phyloP scores from a whole-genome alignment of 2,113 vertebrate genomes.

The Crypturellus undulatus region DNA sequence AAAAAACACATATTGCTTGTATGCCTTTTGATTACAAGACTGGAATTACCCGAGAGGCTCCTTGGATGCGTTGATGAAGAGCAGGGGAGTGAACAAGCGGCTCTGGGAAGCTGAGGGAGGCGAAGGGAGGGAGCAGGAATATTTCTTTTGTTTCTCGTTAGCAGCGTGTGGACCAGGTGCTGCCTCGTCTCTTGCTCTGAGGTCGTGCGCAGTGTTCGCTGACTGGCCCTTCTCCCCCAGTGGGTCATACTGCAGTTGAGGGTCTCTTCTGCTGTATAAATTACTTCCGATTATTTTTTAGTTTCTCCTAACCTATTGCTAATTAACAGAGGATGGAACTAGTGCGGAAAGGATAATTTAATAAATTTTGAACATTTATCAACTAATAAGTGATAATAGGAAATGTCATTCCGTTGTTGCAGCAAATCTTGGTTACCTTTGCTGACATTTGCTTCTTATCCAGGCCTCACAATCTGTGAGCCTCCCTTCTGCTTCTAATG shows the following conservation, averaged over 20 bases:
- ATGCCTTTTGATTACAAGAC: not conserved
- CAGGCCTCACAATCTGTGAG: not conserved
- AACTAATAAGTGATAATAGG: not conserved
- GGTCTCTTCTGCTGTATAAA: not conserved
- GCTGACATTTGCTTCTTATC: not conserved
- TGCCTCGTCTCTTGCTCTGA: rapidly evolving
- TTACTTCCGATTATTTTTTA: not conserved
- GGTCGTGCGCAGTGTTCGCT: not conserved
- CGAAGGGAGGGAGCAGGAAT: not conserved
- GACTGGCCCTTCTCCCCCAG: not conserved
- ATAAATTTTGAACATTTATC: not conserved
- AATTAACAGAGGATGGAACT: not conserved
- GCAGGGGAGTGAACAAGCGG: not conserved
- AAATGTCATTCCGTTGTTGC: not conserved
- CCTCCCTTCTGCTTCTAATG: not conserved
- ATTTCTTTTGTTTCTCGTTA: not conserved
- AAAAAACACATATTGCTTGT: not conserved
- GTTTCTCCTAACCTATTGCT: not conserved
- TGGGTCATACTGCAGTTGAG: not conserved
- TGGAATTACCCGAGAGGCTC: not conserved
- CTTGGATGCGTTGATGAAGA: not conserved
- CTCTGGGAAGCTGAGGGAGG: not conserved
- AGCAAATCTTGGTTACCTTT: not conserved
- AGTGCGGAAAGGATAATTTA: not conserved
- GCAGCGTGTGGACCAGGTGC: not conserved